Percentiles rank a stretch among this genome's conserved stretches.
phyloP scores from a whole-genome alignment of 2,113 vertebrate genomes.

The Suncus etruscus region DNA sequence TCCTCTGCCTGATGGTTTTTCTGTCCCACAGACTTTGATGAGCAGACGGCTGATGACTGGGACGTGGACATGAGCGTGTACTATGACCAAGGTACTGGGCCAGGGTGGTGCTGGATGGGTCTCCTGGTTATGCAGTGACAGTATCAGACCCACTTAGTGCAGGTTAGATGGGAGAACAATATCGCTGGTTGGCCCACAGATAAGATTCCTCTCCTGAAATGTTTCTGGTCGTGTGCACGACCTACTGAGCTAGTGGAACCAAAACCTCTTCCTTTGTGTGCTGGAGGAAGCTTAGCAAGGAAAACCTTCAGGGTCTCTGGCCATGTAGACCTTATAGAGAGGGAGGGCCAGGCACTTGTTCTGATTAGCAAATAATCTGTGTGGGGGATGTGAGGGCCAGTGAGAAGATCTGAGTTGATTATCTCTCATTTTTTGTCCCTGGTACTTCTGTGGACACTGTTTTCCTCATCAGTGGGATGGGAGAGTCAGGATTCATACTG shows the following conservation, averaged over 20 bases:
- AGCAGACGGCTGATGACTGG: slow-evolving; percentile 97
- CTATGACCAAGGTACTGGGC: slow-evolving; percentile 94
- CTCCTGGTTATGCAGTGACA: background rate
- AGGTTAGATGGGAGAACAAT: background rate
- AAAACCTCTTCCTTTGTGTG: background rate
- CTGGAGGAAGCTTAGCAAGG: background rate
- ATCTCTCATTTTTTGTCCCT: background rate
- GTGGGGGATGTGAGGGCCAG: background rate
- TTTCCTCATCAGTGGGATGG: slow-evolving; percentile 24
- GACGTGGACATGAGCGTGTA: slow-evolving; percentile 99
- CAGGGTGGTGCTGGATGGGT: background rate
- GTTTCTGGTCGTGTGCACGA: background rate
- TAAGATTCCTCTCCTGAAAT: background rate
- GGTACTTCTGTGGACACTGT: background rate
- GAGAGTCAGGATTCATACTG: background rate
- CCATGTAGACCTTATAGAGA: background rate
- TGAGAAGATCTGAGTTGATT: slow-evolving; percentile 5
- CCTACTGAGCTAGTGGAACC: background rate
- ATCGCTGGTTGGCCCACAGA: background rate
- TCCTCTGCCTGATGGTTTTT: slow-evolving; percentile 35
- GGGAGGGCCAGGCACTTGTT: no score
- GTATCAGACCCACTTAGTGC: background rate
- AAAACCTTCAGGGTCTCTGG: slow-evolving; percentile 4
- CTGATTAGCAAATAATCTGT: slow-evolving; percentile 10
- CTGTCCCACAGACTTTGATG: slow-evolving; percentile 94